Percentiles rank a stretch among this genome's conserved stretches.
Evolutionary conservation across 2,888 invertebrate genomes (phyloP).

Genomic region (Gisinianus flammeolus): DNA sequence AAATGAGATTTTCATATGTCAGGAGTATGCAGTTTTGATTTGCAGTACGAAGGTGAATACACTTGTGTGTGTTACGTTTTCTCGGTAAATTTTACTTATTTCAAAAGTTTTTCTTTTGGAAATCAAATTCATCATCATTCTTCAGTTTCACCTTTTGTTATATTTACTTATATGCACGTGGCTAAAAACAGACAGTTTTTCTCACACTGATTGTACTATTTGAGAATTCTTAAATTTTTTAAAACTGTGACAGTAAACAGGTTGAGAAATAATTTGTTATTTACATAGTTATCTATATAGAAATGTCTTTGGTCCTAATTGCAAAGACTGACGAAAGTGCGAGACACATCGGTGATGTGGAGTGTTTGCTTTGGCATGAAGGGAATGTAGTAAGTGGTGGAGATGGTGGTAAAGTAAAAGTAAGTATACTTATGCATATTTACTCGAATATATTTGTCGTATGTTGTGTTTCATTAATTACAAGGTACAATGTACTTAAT

Average conservation of each 20-base stretch:
- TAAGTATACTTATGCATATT: conserved; percentile 53
- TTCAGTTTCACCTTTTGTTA: no score
- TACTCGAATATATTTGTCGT: not conserved
- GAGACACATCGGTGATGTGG: conserved; percentile 64
- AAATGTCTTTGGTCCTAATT: conserved; percentile 62
- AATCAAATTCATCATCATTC: no score
- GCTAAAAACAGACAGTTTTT: no score
- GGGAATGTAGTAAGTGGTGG: conserved; percentile 65
- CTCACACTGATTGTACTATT: no score
- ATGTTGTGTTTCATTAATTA: not conserved
- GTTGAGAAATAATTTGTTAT: no score
- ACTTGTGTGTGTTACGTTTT: not conserved
- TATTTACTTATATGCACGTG: no score
- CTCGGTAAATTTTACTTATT: not conserved
- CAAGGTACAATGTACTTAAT: no score
- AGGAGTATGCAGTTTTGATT: no score
- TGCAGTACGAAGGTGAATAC: not conserved
- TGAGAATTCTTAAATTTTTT: no score
- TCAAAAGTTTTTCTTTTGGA: not conserved
- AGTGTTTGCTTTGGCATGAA: conserved; percentile 62
- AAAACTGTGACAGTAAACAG: no score
- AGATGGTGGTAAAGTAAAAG: conserved; percentile 66
- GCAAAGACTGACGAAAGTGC: conserved; percentile 62
- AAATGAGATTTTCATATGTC: not conserved
- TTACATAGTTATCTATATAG: no score